These are phyloP conservation scores for Heliornis fulica DNA, from an alignment of 2,113 vertebrate genomes.

Conservation along the genomic window DNA sequence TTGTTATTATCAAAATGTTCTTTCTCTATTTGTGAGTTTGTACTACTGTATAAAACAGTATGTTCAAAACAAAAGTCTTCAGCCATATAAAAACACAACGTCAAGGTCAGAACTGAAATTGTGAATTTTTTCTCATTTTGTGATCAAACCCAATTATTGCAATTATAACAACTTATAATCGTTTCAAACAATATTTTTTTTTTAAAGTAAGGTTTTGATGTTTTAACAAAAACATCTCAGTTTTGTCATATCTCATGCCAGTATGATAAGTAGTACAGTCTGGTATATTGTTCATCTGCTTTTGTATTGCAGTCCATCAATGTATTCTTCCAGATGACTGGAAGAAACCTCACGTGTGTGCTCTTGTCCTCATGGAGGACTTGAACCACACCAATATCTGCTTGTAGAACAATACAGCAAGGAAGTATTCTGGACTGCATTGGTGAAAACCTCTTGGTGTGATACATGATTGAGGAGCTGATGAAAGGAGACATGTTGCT, in stretches of 20 bases:
- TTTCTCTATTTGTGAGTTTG: not conserved
- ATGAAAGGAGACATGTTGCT: not conserved
- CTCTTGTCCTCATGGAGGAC: fast-evolving
- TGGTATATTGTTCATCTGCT: not conserved
- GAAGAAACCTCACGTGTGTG: not conserved
- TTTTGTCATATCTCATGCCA: not conserved
- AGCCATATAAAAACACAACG: not conserved
- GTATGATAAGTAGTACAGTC: not conserved
- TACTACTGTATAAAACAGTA: not conserved
- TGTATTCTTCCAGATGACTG: not conserved
- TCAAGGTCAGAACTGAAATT: not conserved
- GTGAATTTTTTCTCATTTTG: not conserved
- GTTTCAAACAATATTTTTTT: not conserved
- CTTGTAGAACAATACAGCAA: not conserved
- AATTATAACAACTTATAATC: not conserved
- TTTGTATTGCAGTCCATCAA: not conserved
- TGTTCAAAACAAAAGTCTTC: not conserved
- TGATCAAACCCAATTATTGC: not conserved
- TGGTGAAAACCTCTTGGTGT: not conserved
- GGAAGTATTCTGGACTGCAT: not conserved
- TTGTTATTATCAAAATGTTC: not conserved
- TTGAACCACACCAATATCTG: not conserved
- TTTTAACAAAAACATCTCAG: not conserved
- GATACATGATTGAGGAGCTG: fast-evolving
- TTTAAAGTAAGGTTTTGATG: not conserved